A percentile compares a stretch with the other conserved stretches of the same genome.
Conservation (phyloP, 53 echinoderm and acorn worm genomes). For the Holothuria scabra region DNA sequence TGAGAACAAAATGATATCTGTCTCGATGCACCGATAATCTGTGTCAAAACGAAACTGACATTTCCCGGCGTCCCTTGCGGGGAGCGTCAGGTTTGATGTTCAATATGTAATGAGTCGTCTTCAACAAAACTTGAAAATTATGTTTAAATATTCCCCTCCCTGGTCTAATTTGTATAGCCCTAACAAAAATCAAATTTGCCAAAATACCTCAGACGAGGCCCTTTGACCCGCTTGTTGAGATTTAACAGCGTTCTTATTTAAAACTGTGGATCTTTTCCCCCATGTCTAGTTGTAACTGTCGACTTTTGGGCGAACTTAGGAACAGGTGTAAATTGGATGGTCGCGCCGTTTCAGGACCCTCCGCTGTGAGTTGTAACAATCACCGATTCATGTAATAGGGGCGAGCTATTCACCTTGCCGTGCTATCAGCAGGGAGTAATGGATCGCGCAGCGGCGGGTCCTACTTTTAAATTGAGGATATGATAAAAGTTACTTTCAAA, state of each 20-base stretch:
- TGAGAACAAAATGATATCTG: no score
- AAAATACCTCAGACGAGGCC: slow-evolving; percentile 19
- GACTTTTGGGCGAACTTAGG: background rate
- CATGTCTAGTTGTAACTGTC: slow-evolving; percentile 45
- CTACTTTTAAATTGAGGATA: slow-evolving; percentile 20
- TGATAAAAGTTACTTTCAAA: slow-evolving; percentile 35
- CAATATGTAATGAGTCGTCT: background rate
- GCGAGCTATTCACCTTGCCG: slow-evolving; percentile 31
- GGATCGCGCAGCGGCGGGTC: slow-evolving; percentile 46
- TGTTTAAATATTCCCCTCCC: slow-evolving; percentile 38
- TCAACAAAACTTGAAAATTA: slow-evolving; percentile 13
- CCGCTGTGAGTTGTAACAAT: slow-evolving; percentile 36
- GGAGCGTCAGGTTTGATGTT: slow-evolving; percentile 7
- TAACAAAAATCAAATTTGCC: slow-evolving; percentile 23
- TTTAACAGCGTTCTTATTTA: slow-evolving; percentile 16
- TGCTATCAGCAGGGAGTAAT: slow-evolving; percentile 32
- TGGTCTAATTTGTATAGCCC: slow-evolving; percentile 42
- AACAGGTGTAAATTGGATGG: slow-evolving; percentile 46
- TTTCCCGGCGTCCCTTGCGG: slow-evolving; percentile 34
- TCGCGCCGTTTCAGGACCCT: slow-evolving; percentile 24
- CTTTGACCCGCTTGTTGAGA: slow-evolving; percentile 17
- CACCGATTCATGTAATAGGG: slow-evolving; percentile 18
- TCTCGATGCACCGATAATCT: no score
- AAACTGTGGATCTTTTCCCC: slow-evolving; percentile 1
- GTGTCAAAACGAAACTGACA: slow-evolving; percentile 7